A percentile compares a stretch with the other conserved stretches of the same genome.
These are phyloP conservation scores for Tenthredo mesomela DNA, from an alignment of 2,888 invertebrate genomes.

Conservation along the genomic window DNA sequence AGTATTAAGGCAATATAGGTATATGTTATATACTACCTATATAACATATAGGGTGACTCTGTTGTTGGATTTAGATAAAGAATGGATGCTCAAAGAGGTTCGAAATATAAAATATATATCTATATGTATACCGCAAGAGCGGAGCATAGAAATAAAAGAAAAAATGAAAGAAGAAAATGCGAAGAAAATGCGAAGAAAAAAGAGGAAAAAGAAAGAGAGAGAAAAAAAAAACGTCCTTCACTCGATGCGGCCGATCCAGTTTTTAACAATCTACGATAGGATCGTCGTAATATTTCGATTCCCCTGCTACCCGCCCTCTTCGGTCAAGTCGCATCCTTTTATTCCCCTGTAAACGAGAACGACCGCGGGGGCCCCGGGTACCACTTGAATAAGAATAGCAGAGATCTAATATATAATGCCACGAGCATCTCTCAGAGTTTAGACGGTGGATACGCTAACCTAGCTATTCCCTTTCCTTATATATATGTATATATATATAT, in stretches of 20 bases:
- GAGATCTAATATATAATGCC: slow-evolving; percentile 51
- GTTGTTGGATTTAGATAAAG: slow-evolving; percentile 8
- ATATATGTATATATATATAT: neutral
- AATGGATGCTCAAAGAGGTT: slow-evolving; percentile 3
- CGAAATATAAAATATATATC: slow-evolving; percentile 12
- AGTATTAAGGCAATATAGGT: neutral
- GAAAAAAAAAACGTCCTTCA: neutral
- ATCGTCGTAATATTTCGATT: slow-evolving; percentile 48
- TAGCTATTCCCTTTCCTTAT: neutral
- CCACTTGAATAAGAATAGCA: slow-evolving; percentile 51
- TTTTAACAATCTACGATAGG: slow-evolving; percentile 49
- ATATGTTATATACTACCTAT: neutral
- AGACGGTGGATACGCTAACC: slow-evolving; percentile 44
- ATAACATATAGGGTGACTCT: neutral
- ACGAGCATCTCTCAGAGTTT: slow-evolving; percentile 41
- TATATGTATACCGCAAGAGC: neutral
- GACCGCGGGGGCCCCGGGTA: slow-evolving; percentile 14
- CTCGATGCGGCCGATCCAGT: slow-evolving; percentile 43
- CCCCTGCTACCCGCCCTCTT: slow-evolving; percentile 14
- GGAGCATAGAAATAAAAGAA: neutral
- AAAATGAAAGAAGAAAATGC: neutral
- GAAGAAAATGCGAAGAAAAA: neutral
- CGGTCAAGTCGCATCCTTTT: slow-evolving; percentile 52
- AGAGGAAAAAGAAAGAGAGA: neutral
- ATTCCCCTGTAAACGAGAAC: slow-evolving; percentile 50